Evolutionary conservation across 2,888 invertebrate genomes (phyloP).

Genomic region (Osedax frankpressi): DNA sequence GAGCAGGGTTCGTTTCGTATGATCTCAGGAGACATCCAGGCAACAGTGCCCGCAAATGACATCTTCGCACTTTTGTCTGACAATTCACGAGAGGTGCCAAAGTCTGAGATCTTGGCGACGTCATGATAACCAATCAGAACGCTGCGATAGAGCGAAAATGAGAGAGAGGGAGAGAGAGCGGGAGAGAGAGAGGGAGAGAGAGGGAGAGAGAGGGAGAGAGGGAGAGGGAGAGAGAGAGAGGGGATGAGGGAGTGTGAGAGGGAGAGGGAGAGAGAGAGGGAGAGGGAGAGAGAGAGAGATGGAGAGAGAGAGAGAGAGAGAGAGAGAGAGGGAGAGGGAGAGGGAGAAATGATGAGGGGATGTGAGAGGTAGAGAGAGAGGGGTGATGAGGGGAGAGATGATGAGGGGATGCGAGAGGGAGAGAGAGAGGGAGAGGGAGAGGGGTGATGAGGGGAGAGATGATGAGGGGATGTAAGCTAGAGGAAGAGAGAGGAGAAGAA

Average conservation of each 20-base stretch:
- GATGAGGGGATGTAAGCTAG: too few relatives aligned
- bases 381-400: constrained; percentile 22
- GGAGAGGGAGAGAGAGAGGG: too few relatives aligned
- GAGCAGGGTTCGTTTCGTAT: constrained; percentile 90
- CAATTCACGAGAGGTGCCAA: constrained; percentile 88
- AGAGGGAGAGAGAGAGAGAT: too few relatives aligned
- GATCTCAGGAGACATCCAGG: constrained; percentile 99
- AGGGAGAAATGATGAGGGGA: constrained; percentile 18
- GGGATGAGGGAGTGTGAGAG: too few relatives aligned
- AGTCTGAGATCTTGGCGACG: constrained; percentile 85
- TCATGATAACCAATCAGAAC: constrained; percentile 44
- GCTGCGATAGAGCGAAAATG: not conserved
- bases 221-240: too few relatives aligned
- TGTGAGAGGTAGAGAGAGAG: constrained; percentile 10
- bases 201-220: too few relatives aligned
- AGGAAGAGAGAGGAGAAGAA: too few relatives aligned
- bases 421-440: constrained; percentile 21
- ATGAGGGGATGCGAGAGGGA: constrained; percentile 23
- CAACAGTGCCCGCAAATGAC: constrained; percentile 94
- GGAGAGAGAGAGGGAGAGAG: too few relatives aligned
- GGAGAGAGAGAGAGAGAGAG: too few relatives aligned
- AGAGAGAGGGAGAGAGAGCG: too few relatives aligned
- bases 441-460: too few relatives aligned
- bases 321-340: not conserved
- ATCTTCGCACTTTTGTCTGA: constrained; percentile 80